A percentile compares a stretch with the other conserved stretches of the same genome.
Conservation (phyloP, 2,113 vertebrate genomes). For the Podarcis raffonei region DNA sequence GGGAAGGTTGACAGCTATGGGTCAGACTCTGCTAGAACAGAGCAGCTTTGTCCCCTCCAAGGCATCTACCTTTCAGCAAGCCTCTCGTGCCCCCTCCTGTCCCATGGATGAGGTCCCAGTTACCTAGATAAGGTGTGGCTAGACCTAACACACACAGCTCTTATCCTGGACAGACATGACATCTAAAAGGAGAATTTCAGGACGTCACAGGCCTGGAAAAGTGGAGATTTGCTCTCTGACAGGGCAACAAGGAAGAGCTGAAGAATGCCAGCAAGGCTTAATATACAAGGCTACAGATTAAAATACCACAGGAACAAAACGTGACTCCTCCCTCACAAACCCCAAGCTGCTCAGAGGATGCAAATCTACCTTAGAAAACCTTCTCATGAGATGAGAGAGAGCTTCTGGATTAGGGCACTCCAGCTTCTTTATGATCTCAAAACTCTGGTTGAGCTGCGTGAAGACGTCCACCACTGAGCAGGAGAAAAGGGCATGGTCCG, state of each 20-base stretch:
- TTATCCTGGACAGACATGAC: neutral
- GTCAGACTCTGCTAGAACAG: no score
- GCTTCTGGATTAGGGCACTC: conserved; percentile 98
- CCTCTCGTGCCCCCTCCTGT: no score
- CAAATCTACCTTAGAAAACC: conserved; percentile 92
- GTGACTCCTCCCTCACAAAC: no score
- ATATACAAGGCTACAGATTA: neutral
- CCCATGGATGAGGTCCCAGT: neutral
- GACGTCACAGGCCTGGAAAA: neutral
- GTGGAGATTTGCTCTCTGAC: neutral
- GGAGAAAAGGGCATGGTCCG: conserved; percentile 96
- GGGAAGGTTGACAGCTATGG: no score
- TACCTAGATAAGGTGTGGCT: no score
- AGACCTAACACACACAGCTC: neutral
- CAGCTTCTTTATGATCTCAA: conserved; percentile 97
- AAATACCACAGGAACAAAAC: neutral
- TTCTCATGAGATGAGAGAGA: conserved; percentile 95
- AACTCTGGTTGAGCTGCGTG: conserved; percentile 97
- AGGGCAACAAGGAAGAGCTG: neutral
- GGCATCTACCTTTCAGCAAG: neutral
- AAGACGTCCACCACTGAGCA: conserved; percentile 99
- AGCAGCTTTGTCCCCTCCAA: neutral
- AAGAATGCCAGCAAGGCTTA: no score
- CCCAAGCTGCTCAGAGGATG: neutral
- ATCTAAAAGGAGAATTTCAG: no score